Evolutionary conservation across 2,888 invertebrate species (phyloP), one percentile per base, ranked within the genome.

Genomic region (Caenorhabditis sp.): DNA sequence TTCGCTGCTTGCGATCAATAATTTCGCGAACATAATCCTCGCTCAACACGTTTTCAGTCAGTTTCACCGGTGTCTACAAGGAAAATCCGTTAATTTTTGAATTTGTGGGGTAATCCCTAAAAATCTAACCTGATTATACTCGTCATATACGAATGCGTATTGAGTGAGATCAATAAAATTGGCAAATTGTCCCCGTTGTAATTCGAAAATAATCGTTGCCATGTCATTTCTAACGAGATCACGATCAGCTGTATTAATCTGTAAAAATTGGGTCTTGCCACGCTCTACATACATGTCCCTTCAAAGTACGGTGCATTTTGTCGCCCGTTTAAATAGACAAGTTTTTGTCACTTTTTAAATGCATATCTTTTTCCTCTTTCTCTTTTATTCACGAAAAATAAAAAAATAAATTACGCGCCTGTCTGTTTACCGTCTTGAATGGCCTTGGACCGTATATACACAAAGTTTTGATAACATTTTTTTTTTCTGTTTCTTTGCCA

Each of bases 11-110:
- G 17, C 83, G 67, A 26, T 66, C 60, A 53, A 85, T 74, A 23
- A 83, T 72, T 50, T 81, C 80, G 5, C 74, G 73, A 14, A 82
- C 76, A 56, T 78, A 78, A 21, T 75, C 77, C 67, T 70, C 75
- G 49, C 63, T 66, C 49, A 75, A 70, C 75, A 74, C 73, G 69
- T 74, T 69, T 69, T 69, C 69, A 31, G 73, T 69, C 21, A 67
- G n/a, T 38, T 38, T 74, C 69, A 74, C 69, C 73, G 73, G 73
- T 74, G 53, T 66, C 80, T 80, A 62, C 21, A 76, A 64, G 20
- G 14, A 14, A 17, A 8, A 23, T 25, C 52, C n/a, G 27, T 43
- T 26, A 20, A 14, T 8, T 0, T 49, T 56, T 36, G 26, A 8
- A 25, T 20, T 49, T 38, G n/a, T 43, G n/a, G 1, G n/a, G n/a